A percentile compares a stretch with the other conserved stretches of the same genome.
These are phyloP conservation scores for Odocoileus virginianus DNA, from an alignment of 2,113 vertebrate species.

Conservation along the genomic window DNA sequence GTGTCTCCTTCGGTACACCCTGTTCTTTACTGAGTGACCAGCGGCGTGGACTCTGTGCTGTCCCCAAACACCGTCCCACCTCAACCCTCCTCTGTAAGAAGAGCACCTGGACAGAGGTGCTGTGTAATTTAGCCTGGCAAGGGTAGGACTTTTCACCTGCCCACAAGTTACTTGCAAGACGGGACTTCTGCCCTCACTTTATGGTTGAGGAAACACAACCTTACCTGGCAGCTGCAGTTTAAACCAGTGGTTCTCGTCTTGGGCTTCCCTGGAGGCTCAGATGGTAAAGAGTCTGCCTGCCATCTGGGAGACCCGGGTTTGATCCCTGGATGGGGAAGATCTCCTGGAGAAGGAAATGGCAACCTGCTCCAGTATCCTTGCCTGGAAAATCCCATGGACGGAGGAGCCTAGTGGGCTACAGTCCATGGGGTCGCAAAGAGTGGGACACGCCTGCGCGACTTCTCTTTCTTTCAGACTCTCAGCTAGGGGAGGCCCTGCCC, in stretches of 20 bases:
- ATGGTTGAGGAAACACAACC: too few relatives aligned
- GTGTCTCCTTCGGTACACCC: rapidly evolving
- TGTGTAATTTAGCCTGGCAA: too few relatives aligned
- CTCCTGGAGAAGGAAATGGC: neutral
- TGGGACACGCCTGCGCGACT: neutral
- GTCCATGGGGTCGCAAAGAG: neutral
- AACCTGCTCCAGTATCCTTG: neutral
- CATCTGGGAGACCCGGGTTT: neutral
- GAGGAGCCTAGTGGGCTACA: neutral
- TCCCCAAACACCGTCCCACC: rapidly evolving
- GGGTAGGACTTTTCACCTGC: neutral
- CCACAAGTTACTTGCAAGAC: neutral
- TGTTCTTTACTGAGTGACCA: rapidly evolving
- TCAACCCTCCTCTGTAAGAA: rapidly evolving
- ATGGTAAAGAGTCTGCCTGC: neutral
- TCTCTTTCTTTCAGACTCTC: neutral
- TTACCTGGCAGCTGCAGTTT: neutral
- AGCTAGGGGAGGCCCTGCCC: neutral
- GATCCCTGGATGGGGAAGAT: neutral
- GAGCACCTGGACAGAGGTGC: rapidly evolving
- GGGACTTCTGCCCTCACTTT: neutral
- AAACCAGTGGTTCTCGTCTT: neutral
- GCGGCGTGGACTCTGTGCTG: rapidly evolving
- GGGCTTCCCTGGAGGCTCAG: neutral
- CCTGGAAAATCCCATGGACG: neutral